These are phyloP conservation scores for Aplochiton taeniatus DNA, from an alignment of 2,797 vertebrate species.

Conservation along the genomic window DNA sequence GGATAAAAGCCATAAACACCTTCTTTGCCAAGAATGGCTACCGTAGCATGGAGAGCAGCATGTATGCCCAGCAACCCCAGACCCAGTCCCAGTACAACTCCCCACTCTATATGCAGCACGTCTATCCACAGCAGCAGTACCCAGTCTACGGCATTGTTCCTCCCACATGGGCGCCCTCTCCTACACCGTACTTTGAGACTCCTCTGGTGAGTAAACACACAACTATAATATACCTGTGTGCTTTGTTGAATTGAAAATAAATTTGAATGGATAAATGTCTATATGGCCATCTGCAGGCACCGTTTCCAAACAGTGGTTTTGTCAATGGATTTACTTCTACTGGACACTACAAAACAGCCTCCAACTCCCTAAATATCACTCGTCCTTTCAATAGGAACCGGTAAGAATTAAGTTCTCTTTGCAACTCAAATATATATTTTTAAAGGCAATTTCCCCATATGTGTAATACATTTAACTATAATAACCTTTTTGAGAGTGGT, in stretches of 20 bases:
- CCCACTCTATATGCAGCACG: constrained; percentile 95
- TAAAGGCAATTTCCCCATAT: no score
- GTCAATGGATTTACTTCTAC: constrained; percentile 93
- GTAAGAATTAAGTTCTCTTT: constrained; percentile 71
- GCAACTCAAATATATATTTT: no score
- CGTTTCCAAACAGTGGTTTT: constrained; percentile 96
- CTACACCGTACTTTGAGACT: constrained; percentile 97
- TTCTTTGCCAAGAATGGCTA: constrained; percentile 99
- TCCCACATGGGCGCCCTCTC: constrained; percentile 91
- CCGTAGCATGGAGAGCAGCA: constrained; percentile 90
- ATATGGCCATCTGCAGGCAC: constrained; percentile 77
- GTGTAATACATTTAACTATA: no score
- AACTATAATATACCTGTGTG: not conserved
- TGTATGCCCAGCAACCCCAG: constrained; percentile 91
- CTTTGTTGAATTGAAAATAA: not conserved
- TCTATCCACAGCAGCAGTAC: constrained; percentile 97
- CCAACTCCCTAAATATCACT: constrained; percentile 85
- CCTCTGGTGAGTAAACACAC: constrained; percentile 85
- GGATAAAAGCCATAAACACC: constrained; percentile 99
- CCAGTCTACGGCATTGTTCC: constrained; percentile 94
- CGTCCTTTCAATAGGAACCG: constrained; percentile 94
- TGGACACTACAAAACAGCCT: constrained; percentile 89
- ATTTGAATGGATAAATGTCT: not conserved
- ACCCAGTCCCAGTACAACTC: constrained; percentile 94
- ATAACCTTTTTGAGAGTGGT: no score